Base-by-base conservation (phyloP, 2,888 invertebrate species). In the Tuberolachnus salignus region DNA sequence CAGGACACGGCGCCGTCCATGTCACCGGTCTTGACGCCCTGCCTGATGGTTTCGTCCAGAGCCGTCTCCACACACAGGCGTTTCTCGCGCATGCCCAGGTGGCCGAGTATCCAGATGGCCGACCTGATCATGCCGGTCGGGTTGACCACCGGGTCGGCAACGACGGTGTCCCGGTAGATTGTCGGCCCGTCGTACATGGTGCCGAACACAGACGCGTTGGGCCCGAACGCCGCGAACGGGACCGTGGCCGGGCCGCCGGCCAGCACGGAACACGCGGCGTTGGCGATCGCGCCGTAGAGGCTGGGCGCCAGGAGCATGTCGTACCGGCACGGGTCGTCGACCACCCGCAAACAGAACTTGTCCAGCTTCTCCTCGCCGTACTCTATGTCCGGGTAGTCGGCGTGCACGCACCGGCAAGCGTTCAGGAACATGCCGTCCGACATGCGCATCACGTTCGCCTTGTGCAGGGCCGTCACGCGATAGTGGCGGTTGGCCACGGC, bases 221-320 rank as follows among this genome's bases (percentile, higher is more conserved):
- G 46, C 8, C 72, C 72, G 72, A 26, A 61, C 13, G 72, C 46
- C 3, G 9, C 59, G 11, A 9, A 16, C 19, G 72, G 72, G 23
- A 72, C 72, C 26, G 14, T 61, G 23, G n/a, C 44, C 59, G 19
- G n/a, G 19, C 71, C 71, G 6, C 71, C 71, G 3, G 71, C n/a
- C 59, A 72, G 10, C 13, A n/a, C 4, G 19, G 59, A 8, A 46
- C 59, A 59, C 26, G 26, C 46, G 1, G 72, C 46, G 26, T 23
- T 14, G 23, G 49, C 59, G 1, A 72, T 13, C 26, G 72, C 11
- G 14, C 72, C 59, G 19, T 72, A 72, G n/a, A 59, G 49, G 49
- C 72, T 72, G 72, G 72, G 59, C 44, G 72, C 49, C 9, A 72
- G 72, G 8, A 72, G 72, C 26, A 72, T n/a, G 14, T 59, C 72